Evolutionary conservation across 2,113 vertebrate species (phyloP).

Genomic region (Cynopterus brachyotis): DNA sequence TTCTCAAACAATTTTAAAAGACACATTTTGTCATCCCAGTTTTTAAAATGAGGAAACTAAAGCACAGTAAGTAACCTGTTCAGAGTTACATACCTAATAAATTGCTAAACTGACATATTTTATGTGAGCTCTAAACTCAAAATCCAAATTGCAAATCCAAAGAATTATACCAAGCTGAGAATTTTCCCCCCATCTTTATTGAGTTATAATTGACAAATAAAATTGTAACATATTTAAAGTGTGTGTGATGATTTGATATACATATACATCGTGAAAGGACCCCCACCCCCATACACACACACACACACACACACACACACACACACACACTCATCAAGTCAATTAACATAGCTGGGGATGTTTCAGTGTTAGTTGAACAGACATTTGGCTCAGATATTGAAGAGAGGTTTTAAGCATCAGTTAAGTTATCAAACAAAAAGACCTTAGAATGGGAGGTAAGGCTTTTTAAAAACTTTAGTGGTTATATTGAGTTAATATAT

Average conservation of each 20-base stretch:
- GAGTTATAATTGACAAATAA: not conserved
- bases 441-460: not conserved
- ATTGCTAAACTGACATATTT: not conserved
- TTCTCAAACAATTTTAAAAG: conserved; percentile 29
- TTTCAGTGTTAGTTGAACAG: not conserved
- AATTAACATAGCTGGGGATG: not conserved
- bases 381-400: not conserved
- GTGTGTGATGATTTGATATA: not conserved
- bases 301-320: too few species aligned
- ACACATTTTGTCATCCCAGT: not conserved
- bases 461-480: not conserved
- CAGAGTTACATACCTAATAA: not conserved
- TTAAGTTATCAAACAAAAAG: not conserved
- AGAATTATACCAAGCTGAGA: not conserved
- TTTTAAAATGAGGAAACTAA: not conserved
- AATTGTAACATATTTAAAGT: not conserved
- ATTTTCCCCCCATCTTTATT: not conserved
- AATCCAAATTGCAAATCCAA: not conserved
- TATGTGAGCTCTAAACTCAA: not conserved
- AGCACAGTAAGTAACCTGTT: not conserved
- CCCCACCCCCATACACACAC: too few species aligned
- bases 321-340: not conserved
- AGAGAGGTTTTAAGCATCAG: not conserved
- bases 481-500: not conserved
- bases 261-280: not conserved